Evolutionary conservation across 2,888 invertebrate genomes (phyloP).

Genomic region (Caenorhabditis sp.): DNA sequence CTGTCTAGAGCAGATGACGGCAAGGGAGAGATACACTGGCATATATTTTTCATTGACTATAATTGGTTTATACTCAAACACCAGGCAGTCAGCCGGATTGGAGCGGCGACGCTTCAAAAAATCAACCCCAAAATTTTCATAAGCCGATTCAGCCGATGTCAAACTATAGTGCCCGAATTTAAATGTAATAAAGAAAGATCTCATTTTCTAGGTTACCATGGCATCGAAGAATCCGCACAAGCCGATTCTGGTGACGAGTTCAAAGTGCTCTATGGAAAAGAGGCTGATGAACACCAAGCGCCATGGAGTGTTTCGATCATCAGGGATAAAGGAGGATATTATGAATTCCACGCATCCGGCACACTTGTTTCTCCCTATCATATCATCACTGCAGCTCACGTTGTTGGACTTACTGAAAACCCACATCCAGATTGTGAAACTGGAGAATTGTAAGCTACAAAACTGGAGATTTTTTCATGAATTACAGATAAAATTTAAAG

Average conservation of each 20-base stretch:
- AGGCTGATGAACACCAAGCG: conserved; percentile 14
- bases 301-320: conserved; percentile 34
- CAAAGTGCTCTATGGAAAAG: conserved; percentile 26
- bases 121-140: too few relatives aligned
- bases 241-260: conserved; percentile 2
- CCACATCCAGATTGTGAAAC: conserved; percentile 23
- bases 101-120: too few relatives aligned
- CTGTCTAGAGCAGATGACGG: too few relatives aligned
- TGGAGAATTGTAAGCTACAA: conserved; percentile 12
- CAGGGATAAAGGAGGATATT: too few relatives aligned
- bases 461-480: too few relatives aligned
- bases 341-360: too few relatives aligned
- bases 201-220: conserved; percentile 5
- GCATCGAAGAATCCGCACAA: not conserved
- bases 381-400: conserved; percentile 32
- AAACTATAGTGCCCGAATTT: too few relatives aligned
- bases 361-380: conserved; percentile 36
- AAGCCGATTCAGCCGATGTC: too few relatives aligned
- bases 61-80: too few relatives aligned
- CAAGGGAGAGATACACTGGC: too few relatives aligned
- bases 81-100: too few relatives aligned
- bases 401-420: conserved; percentile 22
- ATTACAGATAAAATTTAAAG: not conserved
- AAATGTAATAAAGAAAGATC: not conserved
- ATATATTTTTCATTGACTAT: too few relatives aligned